Evolutionary conservation across 2,113 vertebrate species (phyloP).

Genomic region (Pithys albifrons): DNA sequence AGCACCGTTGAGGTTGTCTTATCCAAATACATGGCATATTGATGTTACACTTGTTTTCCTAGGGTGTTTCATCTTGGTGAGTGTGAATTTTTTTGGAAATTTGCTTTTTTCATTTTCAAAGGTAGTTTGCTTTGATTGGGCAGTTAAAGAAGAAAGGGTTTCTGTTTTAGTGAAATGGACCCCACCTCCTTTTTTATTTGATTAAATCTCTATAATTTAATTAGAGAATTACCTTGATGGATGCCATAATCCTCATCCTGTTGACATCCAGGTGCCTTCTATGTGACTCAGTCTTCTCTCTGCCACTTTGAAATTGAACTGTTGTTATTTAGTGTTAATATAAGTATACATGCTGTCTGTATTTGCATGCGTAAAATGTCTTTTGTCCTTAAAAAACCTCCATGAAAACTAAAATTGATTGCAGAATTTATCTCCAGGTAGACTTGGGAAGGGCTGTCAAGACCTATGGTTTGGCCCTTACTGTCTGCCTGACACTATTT

Average conservation of each 20-base stretch:
- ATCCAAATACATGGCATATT: not conserved
- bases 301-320: not conserved
- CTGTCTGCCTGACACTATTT: not conserved
- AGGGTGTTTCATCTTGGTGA: not conserved
- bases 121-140: not conserved
- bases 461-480: not conserved
- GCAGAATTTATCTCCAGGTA: not conserved
- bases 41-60: not conserved
- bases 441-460: not conserved
- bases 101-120: not conserved
- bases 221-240: not conserved
- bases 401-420: not conserved
- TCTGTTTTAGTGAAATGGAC: not conserved
- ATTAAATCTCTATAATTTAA: not conserved
- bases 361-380: not conserved
- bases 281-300: not conserved
- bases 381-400: not conserved
- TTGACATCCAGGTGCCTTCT: not conserved
- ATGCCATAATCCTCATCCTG: not conserved
- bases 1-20: not conserved
- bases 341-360: not conserved
- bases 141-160: not conserved
- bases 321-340: not conserved
- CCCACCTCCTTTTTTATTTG: not conserved
- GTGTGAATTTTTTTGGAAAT: fast-evolving